phyloP scores from a whole-genome alignment of 1,140 invertebrate species.

The Plectrocnemia conspersa region DNA sequence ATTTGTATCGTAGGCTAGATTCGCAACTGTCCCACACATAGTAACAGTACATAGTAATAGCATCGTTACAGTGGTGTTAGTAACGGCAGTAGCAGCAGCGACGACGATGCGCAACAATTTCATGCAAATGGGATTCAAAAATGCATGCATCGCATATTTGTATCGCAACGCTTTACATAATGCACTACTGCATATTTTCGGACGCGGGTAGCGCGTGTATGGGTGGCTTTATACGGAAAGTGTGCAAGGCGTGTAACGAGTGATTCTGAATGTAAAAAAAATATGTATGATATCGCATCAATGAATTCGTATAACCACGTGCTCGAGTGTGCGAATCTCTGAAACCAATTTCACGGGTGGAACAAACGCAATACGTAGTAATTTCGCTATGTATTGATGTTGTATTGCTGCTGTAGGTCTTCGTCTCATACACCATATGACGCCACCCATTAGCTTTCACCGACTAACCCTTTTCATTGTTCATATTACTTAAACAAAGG shows the following conservation, averaged over 20 bases:
- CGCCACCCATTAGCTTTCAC: too few species aligned
- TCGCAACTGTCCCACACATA: background rate
- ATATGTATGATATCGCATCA: background rate
- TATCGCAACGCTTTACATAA: constrained; percentile 18
- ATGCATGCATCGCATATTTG: constrained; percentile 20
- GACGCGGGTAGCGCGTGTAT: background rate
- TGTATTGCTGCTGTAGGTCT: too few species aligned
- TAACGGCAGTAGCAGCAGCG: background rate
- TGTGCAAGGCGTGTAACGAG: background rate
- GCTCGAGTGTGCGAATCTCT: too few species aligned
- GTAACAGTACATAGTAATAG: background rate
- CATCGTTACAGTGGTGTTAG: background rate
- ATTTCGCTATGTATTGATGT: too few species aligned
- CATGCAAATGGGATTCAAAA: constrained; percentile 24
- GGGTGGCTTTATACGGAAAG: too few species aligned
- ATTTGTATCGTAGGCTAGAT: too few species aligned
- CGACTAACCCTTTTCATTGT: too few species aligned
- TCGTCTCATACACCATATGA: too few species aligned
- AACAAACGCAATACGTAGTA: too few species aligned
- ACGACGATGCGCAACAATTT: constrained; percentile 18
- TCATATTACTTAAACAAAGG: too few species aligned
- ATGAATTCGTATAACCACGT: background rate
- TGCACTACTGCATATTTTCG: constrained; percentile 4
- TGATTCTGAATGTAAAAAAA: background rate
- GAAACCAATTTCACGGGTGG: too few species aligned